Evolutionary conservation across 37 sponge, comb jelly and placozoan genomes (phyloP), one percentile per base, ranked within the genome.

Genomic region (Tethya wilhelma): DNA sequence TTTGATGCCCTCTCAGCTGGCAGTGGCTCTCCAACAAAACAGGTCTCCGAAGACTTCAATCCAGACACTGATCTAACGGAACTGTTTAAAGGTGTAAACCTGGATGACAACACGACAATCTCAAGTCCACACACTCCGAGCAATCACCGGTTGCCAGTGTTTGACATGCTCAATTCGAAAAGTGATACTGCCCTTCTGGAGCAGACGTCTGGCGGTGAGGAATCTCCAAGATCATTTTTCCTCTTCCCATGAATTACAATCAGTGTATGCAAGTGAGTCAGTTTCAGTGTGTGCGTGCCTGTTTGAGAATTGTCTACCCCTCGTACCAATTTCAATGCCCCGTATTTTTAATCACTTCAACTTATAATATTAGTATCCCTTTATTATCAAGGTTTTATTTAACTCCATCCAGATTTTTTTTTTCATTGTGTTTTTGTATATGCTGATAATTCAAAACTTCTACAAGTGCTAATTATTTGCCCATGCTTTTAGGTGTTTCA

Each of bases 141-240:
- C 44, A 17, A 59, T 14, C 71, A 40, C 36, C 87, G 74, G 40
- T 80, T 87, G 4, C 87, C 87, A 1, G 87, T 87, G 8, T 87
- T 87, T 79, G 80, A 79, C 53, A 87, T 74, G 63, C 58, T 85
- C 42, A 85, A 58, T 42, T 69, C 85, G 2, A 34, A 58, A 49
- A 77, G 71, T 31, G 85, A 76, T 56, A 45, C 84, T 2, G 59
- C 59, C 30, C 64, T 85, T 1, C 55, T 69, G 3, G 49, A 29
- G 29, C n/a, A 26, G 70, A 62, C 11, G 30, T n/a, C 6, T 4
- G 64, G 33, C 2, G 4, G 9, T 40, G 55, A 28, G 59, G n/a
- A n/a, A n/a, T n/a, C n/a, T n/a, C n/a, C 29, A 31, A 53, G 53
- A 4, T 65, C 66, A 6, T 29, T 5, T 37, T 29, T 34, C 37